phyloP scores from a whole-genome alignment of 2,888 invertebrate genomes.

The Drosophila eohydei region DNA sequence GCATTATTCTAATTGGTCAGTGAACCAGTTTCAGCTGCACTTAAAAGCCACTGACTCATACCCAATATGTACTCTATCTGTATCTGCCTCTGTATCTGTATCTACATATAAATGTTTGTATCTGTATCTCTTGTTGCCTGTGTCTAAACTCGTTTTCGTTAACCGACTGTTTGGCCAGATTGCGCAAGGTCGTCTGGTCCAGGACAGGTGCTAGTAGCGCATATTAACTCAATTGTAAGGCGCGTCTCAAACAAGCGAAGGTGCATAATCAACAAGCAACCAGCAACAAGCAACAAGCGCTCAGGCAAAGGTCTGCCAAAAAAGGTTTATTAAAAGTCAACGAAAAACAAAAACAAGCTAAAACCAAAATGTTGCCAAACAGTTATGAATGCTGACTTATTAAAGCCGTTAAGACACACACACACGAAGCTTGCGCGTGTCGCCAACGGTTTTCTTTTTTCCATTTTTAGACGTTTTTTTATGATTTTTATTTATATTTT shows the following conservation, averaged over 20 bases:
- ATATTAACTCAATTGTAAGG: conserved; percentile 59
- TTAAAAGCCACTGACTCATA: conserved; percentile 58
- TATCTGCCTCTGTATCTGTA: conserved; percentile 5
- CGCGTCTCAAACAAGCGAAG: conserved; percentile 19
- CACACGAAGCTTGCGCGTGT: conserved; percentile 49
- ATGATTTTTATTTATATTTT: conserved; percentile 25
- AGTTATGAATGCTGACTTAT: conserved; percentile 63
- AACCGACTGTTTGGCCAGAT: conserved; percentile 58
- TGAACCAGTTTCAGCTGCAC: conserved; percentile 70
- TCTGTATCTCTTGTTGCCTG: conserved; percentile 24
- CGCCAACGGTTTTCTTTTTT: conserved; percentile 59
- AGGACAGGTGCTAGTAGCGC: conserved; percentile 64
- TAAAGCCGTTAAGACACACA: conserved; percentile 53
- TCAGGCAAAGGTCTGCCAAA: conserved; percentile 15
- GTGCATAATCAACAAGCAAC: not conserved
- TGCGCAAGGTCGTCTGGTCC: conserved; percentile 81
- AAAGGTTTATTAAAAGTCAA: conserved; percentile 28
- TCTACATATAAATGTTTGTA: not conserved
- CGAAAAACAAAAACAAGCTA: conserved; percentile 45
- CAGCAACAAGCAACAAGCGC: conserved; percentile 14
- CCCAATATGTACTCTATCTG: conserved; percentile 6
- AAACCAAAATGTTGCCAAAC: conserved; percentile 57
- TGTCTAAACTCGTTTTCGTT: conserved; percentile 58
- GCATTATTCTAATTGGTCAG: conserved; percentile 71
- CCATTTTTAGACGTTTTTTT: conserved; percentile 29